Evolutionary conservation across 2,797 vertebrate genomes (phyloP), one percentile per base, ranked within the genome.

Genomic region (Thripadectes ignobilis): DNA sequence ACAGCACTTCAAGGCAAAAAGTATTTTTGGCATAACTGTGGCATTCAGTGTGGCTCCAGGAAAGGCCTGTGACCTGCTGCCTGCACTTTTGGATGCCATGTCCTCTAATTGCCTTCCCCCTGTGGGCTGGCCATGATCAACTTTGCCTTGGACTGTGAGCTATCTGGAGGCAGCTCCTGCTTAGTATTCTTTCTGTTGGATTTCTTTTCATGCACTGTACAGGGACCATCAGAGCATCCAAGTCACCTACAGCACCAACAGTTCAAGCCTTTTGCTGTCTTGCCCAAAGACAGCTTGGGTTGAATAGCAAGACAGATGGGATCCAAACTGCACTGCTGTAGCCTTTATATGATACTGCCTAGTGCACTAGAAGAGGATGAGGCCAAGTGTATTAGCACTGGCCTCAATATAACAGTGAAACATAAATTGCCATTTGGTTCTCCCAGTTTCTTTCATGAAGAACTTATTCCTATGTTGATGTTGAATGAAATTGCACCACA

Each of bases 71-170:
- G 46, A 12, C 51, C 12, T 27, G 51, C 48, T 90, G 36, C 32
- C 34, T 84, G 10, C 14, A 73, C 9, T 41, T 85, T 80, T 48
- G 59, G 43, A 36, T 59, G 46, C 34, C 18, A 17, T 62, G 3
- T 59, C 43, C 43, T 89, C 36, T 66, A 54, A 58, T 21, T 1
- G 0, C 36, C 30, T 86, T 74, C 58, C 5, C 78, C 20, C 34
- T 2, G 0, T 51, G 17, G 16, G 10, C 46, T 82, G 43, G 9
- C 36, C n/a, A 9, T 14, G 16, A 32, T 14, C 0, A 2, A 66
- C 12, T 81, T 62, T 52, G 22, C 26, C n/a, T 88, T 92, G 77
- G 30, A 17, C 43, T 83, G 29, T 36, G 46, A 72, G 24, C 57
- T 85, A 26, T 38, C 17, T 74, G 41, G 30, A 69, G 49, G 48